Base-by-base conservation (phyloP, 2,797 vertebrate species). In the Gymnoscopelus braueri region DNA sequence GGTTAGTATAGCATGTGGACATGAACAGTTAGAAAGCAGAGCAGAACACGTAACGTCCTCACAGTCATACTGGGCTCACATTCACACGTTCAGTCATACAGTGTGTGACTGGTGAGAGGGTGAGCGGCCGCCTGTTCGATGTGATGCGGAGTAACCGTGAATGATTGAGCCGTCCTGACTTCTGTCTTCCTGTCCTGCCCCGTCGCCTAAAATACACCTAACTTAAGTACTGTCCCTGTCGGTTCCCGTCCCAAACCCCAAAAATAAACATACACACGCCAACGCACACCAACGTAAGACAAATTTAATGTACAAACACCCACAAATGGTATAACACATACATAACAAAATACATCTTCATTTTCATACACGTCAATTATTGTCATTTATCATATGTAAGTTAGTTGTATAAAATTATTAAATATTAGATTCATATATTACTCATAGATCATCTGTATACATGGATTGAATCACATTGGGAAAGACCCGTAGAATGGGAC, bases 371-470 rank as follows among this genome's bases (percentile, higher is more conserved):
- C 82, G 89, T 88, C 91, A 93, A 91, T 89, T 93, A 92, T 78
- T 91, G 89, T 88, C 88, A 86, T 91, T 90, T 67, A 66, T 89
- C 90, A 90, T 93, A 93, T 87, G 93, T 91, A 93, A 94, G 94
- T 95, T 94, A 94, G 93, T 94, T 87, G 88, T 94, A 94, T 93
- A 94, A 95, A 94, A 94, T 93, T 95, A 94, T 95, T 95, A 95
- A 95, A 95, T 95, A 95, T 94, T 94, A 94, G 92, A 91, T 87
- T 94, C 84, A 95, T 95, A 95, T 95, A 95, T 95, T 95, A 95
- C 91, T 94, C 90, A 93, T 93, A 93, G 82, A 94, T 92, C 91
- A 94, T 95, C 92, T 95, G 89, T 93, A 93, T 93, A 94, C 92
- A 94, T 84, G 85, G 82, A 89, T 88, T 86, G 77, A 89, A 89